Conservation (phyloP, 1,140 invertebrate genomes). For the Yoshiicerus persimilis region DNA sequence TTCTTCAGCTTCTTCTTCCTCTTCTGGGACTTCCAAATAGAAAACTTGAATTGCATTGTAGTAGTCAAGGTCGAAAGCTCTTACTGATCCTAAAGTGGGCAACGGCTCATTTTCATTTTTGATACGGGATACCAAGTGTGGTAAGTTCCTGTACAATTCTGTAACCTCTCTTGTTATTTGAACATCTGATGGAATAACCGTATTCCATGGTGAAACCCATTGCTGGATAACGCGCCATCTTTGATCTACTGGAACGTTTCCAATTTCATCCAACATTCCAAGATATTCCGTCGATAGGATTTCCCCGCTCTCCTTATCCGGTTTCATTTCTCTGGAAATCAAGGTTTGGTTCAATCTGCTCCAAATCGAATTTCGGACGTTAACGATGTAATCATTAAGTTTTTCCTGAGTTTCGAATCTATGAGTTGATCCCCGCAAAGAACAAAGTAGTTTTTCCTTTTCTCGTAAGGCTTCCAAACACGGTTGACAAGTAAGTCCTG, state of each 20-base stretch:
- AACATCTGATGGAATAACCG: not conserved
- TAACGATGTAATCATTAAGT: not conserved
- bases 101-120: not conserved
- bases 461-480: not conserved
- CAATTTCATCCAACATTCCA: not conserved
- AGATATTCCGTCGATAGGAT: not conserved
- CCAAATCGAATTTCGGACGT: not conserved
- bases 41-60: not conserved
- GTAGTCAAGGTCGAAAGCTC: not conserved
- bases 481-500: not conserved
- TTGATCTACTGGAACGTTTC: not conserved
- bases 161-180: not conserved
- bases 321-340: not conserved
- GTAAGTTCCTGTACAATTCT: not conserved
- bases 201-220: not conserved
- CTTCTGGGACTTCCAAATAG: not conserved
- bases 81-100: not conserved
- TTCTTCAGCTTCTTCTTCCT: not conserved
- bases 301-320: not conserved
- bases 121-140: not conserved
- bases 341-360: not conserved
- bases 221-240: not conserved
- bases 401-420: not conserved
- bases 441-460: not conserved
- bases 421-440: not conserved